These are phyloP conservation scores for Meriones unguiculatus DNA, from an alignment of 2,113 vertebrate species.

Conservation along the genomic window DNA sequence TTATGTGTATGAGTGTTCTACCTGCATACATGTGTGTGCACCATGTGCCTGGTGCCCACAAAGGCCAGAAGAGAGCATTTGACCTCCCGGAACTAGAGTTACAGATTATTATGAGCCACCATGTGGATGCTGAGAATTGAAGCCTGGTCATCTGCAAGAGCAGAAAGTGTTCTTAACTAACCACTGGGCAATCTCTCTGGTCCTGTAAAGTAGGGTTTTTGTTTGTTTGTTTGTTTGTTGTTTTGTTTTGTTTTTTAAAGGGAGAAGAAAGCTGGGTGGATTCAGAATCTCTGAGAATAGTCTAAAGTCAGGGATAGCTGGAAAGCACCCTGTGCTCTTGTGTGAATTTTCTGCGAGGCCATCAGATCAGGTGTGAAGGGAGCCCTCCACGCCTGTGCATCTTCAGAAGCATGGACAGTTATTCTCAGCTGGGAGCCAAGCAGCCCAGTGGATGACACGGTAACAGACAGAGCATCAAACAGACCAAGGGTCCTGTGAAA, in stretches of 20 bases:
- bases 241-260: not conserved
- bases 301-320: accelerated
- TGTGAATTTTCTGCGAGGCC: not conserved
- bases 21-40: not conserved
- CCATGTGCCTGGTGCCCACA: not conserved
- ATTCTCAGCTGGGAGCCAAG: accelerated
- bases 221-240: too few relatives aligned
- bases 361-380: accelerated
- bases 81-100: not conserved
- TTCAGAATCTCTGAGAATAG: not conserved
- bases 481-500: not conserved
- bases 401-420: accelerated
- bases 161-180: not conserved
- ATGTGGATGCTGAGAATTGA: too few relatives aligned
- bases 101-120: not conserved
- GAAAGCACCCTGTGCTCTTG: too few relatives aligned
- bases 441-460: accelerated
- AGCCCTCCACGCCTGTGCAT: accelerated
- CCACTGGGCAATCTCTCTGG: not conserved
- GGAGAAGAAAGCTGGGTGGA: not conserved
- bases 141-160: not conserved
- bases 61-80: not conserved
- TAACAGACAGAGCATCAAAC: not conserved
- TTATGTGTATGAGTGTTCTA: not conserved
- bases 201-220: too few relatives aligned